Evolutionary conservation across 2,797 vertebrate genomes (phyloP).

Genomic region (Ficedula albicollis): DNA sequence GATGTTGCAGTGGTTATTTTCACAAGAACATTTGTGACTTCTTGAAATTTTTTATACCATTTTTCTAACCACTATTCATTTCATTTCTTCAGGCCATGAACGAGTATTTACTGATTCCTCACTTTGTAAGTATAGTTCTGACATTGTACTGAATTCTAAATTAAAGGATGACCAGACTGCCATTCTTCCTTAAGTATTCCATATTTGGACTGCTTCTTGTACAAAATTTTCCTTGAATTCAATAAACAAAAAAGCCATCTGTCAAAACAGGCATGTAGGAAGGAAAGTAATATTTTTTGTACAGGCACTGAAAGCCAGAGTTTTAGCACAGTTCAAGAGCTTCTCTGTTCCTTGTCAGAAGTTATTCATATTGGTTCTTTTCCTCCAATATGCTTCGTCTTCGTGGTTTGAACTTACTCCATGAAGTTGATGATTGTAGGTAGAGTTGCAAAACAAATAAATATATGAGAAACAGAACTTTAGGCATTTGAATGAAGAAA

Average conservation of each 20-base stretch:
- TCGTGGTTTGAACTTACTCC: neutral
- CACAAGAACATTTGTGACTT: neutral
- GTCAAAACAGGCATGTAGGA: neutral
- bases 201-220: neutral
- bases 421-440: neutral
- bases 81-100: neutral
- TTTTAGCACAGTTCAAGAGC: neutral
- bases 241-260: neutral
- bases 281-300: neutral
- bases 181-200: neutral
- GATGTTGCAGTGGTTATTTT: neutral
- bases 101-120: neutral
- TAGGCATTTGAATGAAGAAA: neutral
- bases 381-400: neutral
- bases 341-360: neutral
- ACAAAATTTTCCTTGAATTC: neutral
- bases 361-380: neutral
- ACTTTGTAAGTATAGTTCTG: neutral
- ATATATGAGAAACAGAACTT: neutral
- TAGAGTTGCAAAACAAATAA: neutral
- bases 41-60: neutral
- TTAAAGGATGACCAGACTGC: neutral
- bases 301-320: neutral
- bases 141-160: neutral
- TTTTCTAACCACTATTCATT: neutral